phyloP scores from a whole-genome alignment of 2,888 invertebrate species.

The Netelia virgata region DNA sequence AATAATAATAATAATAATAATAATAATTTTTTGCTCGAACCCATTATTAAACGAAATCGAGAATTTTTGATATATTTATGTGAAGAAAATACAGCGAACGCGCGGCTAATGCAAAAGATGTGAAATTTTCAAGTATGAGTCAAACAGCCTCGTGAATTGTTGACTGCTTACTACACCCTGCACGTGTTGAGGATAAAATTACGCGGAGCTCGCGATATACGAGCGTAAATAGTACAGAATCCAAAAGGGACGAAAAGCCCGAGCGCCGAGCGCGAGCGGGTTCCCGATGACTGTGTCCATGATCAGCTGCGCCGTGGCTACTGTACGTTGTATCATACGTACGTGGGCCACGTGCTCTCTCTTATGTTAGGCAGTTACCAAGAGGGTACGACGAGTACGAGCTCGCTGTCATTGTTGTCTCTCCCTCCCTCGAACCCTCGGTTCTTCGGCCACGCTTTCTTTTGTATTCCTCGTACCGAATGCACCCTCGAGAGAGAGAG shows the following conservation, averaged over 20 bases:
- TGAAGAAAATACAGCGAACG: neutral
- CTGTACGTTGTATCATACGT: neutral
- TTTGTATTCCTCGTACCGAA: neutral
- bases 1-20: too few species aligned
- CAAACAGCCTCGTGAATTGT: conserved; percentile 39
- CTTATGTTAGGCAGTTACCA: conserved; percentile 13
- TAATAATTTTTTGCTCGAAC: too few species aligned
- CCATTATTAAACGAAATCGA: neutral
- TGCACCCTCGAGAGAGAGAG: too few species aligned
- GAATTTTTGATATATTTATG: neutral
- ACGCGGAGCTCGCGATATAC: conserved; percentile 18
- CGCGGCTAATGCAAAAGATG: neutral
- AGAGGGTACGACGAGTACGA: conserved; percentile 2
- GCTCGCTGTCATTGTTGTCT: conserved; percentile 4
- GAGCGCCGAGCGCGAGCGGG: conserved; percentile 3
- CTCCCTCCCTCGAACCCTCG: neutral
- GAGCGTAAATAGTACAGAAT: conserved; percentile 37
- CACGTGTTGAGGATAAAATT: conserved; percentile 54
- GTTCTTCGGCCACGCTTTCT: neutral
- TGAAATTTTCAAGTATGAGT: conserved; percentile 18
- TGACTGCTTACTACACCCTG: conserved; percentile 22
- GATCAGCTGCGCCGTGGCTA: conserved; percentile 35
- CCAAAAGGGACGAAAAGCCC: conserved; percentile 34
- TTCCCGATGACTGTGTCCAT: conserved; percentile 48
- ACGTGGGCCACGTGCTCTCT: conserved; percentile 28